phyloP scores from a whole-genome alignment of 2,888 invertebrate genomes.

The Ichneumoninae sp. region DNA sequence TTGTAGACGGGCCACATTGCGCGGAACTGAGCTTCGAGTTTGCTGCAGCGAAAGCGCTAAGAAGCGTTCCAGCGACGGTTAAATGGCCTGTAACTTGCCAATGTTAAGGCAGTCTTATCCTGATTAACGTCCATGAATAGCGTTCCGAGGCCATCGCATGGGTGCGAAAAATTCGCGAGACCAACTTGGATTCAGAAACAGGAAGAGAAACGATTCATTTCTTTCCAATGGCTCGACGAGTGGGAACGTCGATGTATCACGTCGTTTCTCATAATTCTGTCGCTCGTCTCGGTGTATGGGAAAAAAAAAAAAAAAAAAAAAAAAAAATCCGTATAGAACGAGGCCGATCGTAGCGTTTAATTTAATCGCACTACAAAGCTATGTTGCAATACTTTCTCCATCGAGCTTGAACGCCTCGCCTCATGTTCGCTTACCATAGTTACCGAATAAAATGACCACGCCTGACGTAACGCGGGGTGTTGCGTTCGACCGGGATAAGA shows the following conservation, averaged over 20 bases:
- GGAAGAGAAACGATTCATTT: background rate
- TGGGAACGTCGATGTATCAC: background rate
- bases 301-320: background rate
- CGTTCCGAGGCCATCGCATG: background rate
- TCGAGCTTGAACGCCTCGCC: conserved; percentile 46
- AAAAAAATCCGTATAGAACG: conserved; percentile 7
- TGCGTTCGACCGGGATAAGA: conserved; percentile 49
- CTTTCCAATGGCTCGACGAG: background rate
- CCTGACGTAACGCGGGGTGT: conserved; percentile 64
- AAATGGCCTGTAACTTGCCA: background rate
- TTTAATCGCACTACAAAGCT: conserved; percentile 27
- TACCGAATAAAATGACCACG: conserved; percentile 66
- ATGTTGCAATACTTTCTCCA: conserved; percentile 63
- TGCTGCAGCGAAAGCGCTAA: background rate
- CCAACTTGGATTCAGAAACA: background rate
- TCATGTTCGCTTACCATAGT: conserved; percentile 35
- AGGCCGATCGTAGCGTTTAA: conserved; percentile 22
- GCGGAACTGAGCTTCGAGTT: background rate
- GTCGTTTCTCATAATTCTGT: background rate
- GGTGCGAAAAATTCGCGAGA: background rate
- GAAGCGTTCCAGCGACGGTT: background rate
- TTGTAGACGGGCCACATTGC: background rate
- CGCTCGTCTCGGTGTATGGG: background rate
- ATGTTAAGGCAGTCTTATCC: background rate
- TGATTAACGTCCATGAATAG: background rate